phyloP scores from a whole-genome alignment of 2,888 invertebrate genomes.

The Thymelicus lineola region DNA sequence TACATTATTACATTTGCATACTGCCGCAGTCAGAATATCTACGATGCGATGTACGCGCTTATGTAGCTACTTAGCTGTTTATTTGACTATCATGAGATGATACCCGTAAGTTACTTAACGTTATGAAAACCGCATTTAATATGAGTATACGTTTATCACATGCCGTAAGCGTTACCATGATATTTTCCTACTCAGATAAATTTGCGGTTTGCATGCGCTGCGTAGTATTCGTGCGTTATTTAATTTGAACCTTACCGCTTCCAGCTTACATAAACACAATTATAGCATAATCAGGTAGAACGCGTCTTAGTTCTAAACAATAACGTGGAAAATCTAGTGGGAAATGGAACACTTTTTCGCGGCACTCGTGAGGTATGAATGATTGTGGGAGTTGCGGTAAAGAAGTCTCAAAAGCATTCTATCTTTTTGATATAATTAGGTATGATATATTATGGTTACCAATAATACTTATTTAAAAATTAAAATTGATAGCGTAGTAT shows the following conservation, averaged over 20 bases:
- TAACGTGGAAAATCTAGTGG: constrained; percentile 73
- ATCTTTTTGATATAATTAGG: too few relatives aligned
- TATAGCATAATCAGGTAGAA: constrained; percentile 39
- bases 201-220: constrained; percentile 28
- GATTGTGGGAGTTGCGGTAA: constrained; percentile 10
- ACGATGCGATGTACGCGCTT: too few relatives aligned
- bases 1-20: too few relatives aligned
- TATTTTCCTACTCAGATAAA: constrained; percentile 24
- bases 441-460: too few relatives aligned
- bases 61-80: neutral
- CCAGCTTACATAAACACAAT: constrained; percentile 40
- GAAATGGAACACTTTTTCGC: constrained; percentile 73
- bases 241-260: constrained; percentile 28
- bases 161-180: constrained; percentile 13
- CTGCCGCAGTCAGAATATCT: too few relatives aligned
- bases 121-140: constrained; percentile 20
- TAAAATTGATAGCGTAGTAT: too few relatives aligned
- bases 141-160: constrained; percentile 23
- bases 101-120: constrained; percentile 1
- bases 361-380: constrained; percentile 19
- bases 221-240: constrained; percentile 26
- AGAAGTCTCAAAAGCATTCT: neutral
- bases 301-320: constrained; percentile 54
- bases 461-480: too few relatives aligned
- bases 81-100: neutral